Evolutionary conservation across 2,888 invertebrate genomes (phyloP).

Genomic region (Rhingia rostrata): DNA sequence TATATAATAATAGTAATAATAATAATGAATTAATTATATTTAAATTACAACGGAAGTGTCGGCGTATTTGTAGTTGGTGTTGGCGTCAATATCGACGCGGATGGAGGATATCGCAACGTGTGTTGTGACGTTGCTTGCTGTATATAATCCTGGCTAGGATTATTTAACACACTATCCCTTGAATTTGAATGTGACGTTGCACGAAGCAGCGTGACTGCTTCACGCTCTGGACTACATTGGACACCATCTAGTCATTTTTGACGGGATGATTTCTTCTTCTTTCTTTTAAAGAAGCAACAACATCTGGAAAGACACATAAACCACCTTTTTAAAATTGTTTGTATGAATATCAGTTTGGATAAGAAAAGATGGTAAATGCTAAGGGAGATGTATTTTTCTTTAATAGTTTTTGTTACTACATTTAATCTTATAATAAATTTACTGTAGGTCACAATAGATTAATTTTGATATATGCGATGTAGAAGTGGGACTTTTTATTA

Average conservation of each 20-base stretch:
- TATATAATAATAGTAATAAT: slow-evolving; percentile 74
- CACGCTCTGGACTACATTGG: slow-evolving; percentile 87
- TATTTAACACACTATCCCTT: slow-evolving; percentile 84
- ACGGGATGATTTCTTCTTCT: slow-evolving; percentile 98
- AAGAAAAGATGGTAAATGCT: slow-evolving; percentile 28
- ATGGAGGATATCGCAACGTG: slow-evolving; percentile 84
- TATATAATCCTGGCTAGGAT: slow-evolving; percentile 84
- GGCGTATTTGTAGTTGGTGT: slow-evolving; percentile 84
- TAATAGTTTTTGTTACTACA: neutral
- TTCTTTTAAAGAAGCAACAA: slow-evolving; percentile 99
- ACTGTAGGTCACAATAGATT: too few species aligned
- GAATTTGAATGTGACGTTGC: slow-evolving; percentile 87
- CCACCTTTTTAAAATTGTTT: slow-evolving; percentile 71
- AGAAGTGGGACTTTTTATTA: too few species aligned
- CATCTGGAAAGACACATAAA: slow-evolving; percentile 87
- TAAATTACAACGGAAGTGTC: slow-evolving; percentile 84
- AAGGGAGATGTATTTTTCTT: slow-evolving; percentile 45
- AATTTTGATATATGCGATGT: too few species aligned
- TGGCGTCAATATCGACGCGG: slow-evolving; percentile 84
- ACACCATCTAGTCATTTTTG: slow-evolving; percentile 93
- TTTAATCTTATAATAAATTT: neutral
- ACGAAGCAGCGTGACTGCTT: slow-evolving; percentile 86
- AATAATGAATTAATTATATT: slow-evolving; percentile 76
- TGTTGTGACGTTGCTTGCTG: slow-evolving; percentile 84
- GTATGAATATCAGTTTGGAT: slow-evolving; percentile 47